A percentile compares a stretch with the other conserved stretches of the same genome.
phyloP scores from a whole-genome alignment of 2,113 vertebrate species.

The Artemisiospiza belli region DNA sequence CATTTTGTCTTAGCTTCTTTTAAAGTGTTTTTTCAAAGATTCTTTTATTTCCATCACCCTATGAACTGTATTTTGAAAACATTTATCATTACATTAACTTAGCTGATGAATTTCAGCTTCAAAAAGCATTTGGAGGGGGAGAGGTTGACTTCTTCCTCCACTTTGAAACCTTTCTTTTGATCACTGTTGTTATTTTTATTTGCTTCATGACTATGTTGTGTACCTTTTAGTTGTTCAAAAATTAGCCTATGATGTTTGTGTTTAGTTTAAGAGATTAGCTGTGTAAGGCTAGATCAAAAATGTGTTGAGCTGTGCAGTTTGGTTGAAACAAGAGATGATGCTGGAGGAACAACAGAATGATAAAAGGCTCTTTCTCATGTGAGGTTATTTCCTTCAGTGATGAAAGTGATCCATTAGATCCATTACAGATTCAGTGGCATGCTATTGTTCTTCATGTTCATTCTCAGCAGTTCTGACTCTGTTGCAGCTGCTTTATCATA shows the following conservation, averaged over 20 bases:
- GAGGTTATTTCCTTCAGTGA: background rate
- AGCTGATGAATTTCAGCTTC: background rate
- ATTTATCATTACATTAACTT: background rate
- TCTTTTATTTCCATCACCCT: background rate
- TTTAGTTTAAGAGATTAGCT: background rate
- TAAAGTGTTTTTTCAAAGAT: background rate
- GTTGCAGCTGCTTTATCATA: background rate
- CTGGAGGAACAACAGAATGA: background rate
- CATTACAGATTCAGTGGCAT: background rate
- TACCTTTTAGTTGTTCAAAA: background rate
- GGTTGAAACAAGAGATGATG: background rate
- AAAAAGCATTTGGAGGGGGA: background rate
- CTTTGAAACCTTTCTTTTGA: background rate
- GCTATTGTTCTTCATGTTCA: background rate
- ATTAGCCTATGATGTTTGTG: background rate
- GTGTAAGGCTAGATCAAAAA: background rate
- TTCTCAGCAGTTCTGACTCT: background rate
- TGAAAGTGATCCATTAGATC: background rate
- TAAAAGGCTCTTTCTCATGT: background rate
- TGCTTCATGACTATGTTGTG: background rate
- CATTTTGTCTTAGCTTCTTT: background rate
- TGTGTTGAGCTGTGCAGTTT: background rate
- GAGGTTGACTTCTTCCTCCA: background rate
- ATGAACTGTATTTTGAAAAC: background rate
- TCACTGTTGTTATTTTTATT: background rate